A percentile compares a stretch with the other conserved stretches of the same genome.
Conservation (phyloP, 2,888 invertebrate species). For the Yponomeuta evonymella region DNA sequence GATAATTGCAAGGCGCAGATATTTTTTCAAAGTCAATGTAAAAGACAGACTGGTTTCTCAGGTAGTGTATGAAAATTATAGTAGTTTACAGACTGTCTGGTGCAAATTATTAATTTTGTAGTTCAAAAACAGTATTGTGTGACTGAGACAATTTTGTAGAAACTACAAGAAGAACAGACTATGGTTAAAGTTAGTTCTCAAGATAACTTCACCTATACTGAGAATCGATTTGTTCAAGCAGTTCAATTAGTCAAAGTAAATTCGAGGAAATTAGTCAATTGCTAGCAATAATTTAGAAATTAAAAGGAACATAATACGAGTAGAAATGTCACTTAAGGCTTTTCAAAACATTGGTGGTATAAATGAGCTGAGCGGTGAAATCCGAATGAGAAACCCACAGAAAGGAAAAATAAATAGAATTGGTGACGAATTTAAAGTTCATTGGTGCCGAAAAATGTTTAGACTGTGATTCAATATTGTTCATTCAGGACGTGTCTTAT, state of each 20-base stretch:
- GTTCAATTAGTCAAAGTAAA: conserved; percentile 59
- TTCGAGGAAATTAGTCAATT: conserved; percentile 68
- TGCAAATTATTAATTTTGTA: conserved; percentile 27
- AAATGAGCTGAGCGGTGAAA: conserved; percentile 46
- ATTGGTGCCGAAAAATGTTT: conserved; percentile 73
- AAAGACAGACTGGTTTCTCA: conserved; percentile 53
- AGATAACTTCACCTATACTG: not conserved
- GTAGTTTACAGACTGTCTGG: conserved; percentile 18
- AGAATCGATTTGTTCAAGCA: conserved; percentile 41
- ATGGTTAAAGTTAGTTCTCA: not conserved
- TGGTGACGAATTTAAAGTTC: conserved; percentile 72
- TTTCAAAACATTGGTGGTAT: conserved; percentile 27
- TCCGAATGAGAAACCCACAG: conserved; percentile 27
- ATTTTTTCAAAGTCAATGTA: conserved; percentile 64
- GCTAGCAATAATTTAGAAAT: conserved; percentile 68
- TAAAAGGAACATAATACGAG: conserved; percentile 38
- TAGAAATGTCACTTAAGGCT: conserved; percentile 58
- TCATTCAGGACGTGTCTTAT: conserved; percentile 75
- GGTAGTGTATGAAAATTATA: conserved; percentile 36
- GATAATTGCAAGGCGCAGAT: conserved; percentile 59
- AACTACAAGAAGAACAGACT: not conserved
- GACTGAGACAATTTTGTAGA: not conserved
- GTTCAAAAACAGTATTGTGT: conserved; percentile 39
- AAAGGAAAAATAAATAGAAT: conserved; percentile 20
- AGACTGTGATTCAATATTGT: conserved; percentile 76